A percentile compares a stretch with the other conserved stretches of the same genome.
Conservation (phyloP, 2,113 vertebrate genomes). For the Cranoglanis bouderius region DNA sequence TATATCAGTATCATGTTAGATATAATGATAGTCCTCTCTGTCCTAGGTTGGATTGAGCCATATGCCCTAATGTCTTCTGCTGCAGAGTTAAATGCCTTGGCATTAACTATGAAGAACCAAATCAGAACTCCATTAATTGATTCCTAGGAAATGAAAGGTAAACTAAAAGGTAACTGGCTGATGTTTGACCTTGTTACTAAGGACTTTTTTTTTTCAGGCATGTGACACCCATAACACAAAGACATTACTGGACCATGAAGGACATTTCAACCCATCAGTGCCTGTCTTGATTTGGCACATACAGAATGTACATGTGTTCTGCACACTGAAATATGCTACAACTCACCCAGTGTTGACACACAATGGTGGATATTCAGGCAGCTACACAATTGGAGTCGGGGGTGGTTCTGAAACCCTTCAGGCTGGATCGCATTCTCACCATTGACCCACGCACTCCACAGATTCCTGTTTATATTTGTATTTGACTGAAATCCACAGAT, state of each 20-base stretch:
- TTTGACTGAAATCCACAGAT: too few species aligned
- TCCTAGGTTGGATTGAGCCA: background rate
- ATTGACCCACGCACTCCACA: background rate
- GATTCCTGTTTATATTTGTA: constrained; percentile 22
- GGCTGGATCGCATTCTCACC: background rate
- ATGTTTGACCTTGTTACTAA: background rate
- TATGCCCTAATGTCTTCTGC: background rate
- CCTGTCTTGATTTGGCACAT: background rate
- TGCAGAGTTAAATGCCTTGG: background rate
- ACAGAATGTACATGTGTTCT: background rate
- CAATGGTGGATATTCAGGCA: constrained; percentile 30
- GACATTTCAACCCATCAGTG: background rate
- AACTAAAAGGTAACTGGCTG: background rate
- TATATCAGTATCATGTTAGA: background rate
- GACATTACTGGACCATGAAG: background rate
- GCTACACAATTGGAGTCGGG: background rate
- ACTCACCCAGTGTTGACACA: constrained; percentile 11
- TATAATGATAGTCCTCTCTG: background rate
- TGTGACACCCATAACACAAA: background rate
- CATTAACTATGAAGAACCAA: background rate
- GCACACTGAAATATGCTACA: constrained; percentile 17
- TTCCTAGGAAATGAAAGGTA: background rate
- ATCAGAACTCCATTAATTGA: background rate
- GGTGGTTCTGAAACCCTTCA: constrained; percentile 31
- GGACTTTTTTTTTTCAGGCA: background rate